Percentiles rank a stretch among this genome's conserved stretches.
Conservation (phyloP, 2,113 vertebrate species). For the Sakesphorus luctuosus region DNA sequence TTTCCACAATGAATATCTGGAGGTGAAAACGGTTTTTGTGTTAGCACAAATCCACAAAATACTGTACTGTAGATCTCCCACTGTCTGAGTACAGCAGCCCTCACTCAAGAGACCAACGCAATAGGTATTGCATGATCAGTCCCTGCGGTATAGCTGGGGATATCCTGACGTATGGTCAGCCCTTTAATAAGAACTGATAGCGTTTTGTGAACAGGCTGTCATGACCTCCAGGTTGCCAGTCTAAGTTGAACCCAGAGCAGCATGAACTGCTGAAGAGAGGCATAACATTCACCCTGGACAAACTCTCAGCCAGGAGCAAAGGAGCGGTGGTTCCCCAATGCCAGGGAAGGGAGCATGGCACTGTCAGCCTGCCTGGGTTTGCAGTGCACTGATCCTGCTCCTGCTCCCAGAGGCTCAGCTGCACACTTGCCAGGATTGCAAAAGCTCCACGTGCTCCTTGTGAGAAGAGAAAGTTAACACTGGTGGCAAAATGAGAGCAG, state of each 20-base stretch:
- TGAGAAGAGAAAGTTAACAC: not conserved
- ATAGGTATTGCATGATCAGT: accelerated
- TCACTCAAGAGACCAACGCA: accelerated
- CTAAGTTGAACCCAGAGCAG: not conserved
- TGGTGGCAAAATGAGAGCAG: accelerated
- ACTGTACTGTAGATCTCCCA: not conserved
- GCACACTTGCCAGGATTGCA: not conserved
- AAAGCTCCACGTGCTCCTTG: not conserved
- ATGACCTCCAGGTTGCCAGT: not conserved
- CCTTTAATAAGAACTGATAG: not conserved
- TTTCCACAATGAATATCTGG: not conserved
- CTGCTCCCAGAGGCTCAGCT: not conserved
- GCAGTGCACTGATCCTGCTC: not conserved
- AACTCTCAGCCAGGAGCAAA: not conserved
- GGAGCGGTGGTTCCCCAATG: accelerated
- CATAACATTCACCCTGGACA: not conserved
- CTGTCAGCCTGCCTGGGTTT: not conserved
- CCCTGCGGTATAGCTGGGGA: not conserved
- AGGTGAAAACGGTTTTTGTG: not conserved
- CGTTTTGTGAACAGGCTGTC: not conserved
- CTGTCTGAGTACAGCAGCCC: not conserved
- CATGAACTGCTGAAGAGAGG: not conserved
- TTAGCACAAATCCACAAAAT: not conserved
- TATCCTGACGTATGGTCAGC: not conserved
- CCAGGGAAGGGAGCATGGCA: not conserved